Base-by-base conservation (phyloP, 2,113 vertebrate genomes). In the Phalacrocorax aristotelis region DNA sequence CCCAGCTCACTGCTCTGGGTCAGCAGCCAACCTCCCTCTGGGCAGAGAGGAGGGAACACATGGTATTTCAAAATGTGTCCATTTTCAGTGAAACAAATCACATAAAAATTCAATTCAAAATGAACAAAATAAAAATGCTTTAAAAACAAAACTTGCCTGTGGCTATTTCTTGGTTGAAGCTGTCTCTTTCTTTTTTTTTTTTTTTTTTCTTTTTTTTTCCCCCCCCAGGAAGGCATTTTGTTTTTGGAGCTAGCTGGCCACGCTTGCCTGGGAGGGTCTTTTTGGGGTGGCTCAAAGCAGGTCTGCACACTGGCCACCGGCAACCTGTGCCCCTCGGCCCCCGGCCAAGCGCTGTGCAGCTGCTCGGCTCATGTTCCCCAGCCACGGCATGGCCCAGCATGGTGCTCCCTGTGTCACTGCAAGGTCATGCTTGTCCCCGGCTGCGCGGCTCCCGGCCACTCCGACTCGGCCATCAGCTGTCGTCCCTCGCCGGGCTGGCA, bases 141-240 rank as follows among this genome's bases (percentile, higher is more conserved):
- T 83, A 86, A 83, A 95, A 95, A 76, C 89, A 96, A 86, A 92
- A 64, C 70, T 77, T 81, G 86, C 94, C 89, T 30, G 38, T 84
- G 89, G 96, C 90, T 81, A 60, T 91, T 88, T 85, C 72, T 78
- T 85, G 79, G 90, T 61, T 88, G 82, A 86, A 94, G 54, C 85
- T 80, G 51, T 54, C 36, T 61, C 3, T 46, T 13, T 55, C 3
- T 52, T 42, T 6, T 3, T 32, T 7, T 25, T 34, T 34, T 4
- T 3, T 14, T 6, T 7, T 9, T 13, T 8, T 3, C 30, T 27
- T 10, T 38, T 15, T 10, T 38, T 13, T 9, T 38, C 5, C 6
- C 5, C 3, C 1, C 11, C 15, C 1, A 4, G 38, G 85, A 66
- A 89, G 48, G 65, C 68, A 38, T 80, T 92, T 81, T 90, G 68